Base-by-base conservation (phyloP, 1,140 invertebrate genomes). In the Trissolcus basalis region DNA sequence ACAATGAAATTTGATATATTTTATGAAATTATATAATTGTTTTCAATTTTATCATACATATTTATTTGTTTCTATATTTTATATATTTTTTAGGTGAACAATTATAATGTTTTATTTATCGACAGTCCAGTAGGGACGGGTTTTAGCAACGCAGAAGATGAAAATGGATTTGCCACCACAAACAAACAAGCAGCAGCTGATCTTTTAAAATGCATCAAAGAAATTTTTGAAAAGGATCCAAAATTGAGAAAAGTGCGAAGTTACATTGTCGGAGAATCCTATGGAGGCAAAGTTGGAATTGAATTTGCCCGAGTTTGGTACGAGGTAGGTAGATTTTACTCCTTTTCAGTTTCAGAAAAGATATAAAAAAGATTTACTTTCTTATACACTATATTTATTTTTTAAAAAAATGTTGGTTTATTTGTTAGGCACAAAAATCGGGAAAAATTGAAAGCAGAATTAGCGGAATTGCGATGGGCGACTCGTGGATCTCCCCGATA, bases 81-180 rank as follows among this genome's bases (percentile, higher is more conserved):
- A 19, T 9, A n/a, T n/a, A n/a, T 43, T 8, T 16, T 54, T 27
- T 89, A 94, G 93, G 91, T 94, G 11, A 91, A 91, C 67, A 86
- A 92, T 67, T 92, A 93, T 78, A 97, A 96, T 82, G 90, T 97
- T 5, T 79, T 97, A 0, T 96, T 96, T 82, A 91, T 97, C 12
- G 96, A 97, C 80, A 96, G 95, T 85, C 96, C 96, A 0, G 95
- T 97, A 5, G 96, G 96, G 0, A 91, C 94, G n/a, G 96, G 96
- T 0, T 97, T 91, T 84, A 96, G 95, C 85, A 95, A 95, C 80
- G 93, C 93, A 0, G 92, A 93, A 83, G 80, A 0, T 79, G 78
- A n/a, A 4, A 78, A 11, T 84, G 88, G 13, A 88, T 92, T 33
- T 90, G 92, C 3, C 91, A 87, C 5, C 91, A 92, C 71, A 0